Evolutionary conservation across 2,888 invertebrate genomes (phyloP), one percentile per base, ranked within the genome.

Genomic region (Idaea straminata): DNA sequence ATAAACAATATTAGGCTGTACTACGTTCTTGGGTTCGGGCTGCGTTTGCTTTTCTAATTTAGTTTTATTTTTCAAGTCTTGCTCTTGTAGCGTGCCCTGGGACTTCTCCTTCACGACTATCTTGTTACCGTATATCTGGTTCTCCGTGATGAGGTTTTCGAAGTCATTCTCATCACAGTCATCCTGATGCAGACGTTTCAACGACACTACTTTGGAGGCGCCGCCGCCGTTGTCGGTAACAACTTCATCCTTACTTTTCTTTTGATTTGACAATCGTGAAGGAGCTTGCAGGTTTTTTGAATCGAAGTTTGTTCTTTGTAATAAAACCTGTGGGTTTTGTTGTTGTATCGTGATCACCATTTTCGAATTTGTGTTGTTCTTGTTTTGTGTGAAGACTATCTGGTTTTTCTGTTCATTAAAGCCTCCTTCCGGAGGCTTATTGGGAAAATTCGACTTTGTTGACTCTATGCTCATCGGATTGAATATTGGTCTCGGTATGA

Each of bases 71-170:
- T 87, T 88, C 60, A 88, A 74, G 65, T 91, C 88, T 77, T 89
- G 88, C 69, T 92, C 90, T 76, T 91, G 91, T 64, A 79, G 80
- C 13, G 84, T 88, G 36, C 87, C 85, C 79, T 89, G 90, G 65
- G 87, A 86, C 76, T 93, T 93, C 87, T 93, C 92, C 88, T 93
- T 93, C 84, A 93, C 92, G 84, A 93, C 92, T 84, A 93, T 93
- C 83, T 93, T 93, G 73, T 93, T 92, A 72, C 93, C 93, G 76
- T 93, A 93, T 69, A 93, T 93, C 84, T 93, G 93, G 82, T 93
- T 93, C 79, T 93, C 93, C 35, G 93, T 93, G 61, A 93, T 93
- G 73, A 93, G 84, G 81, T 93, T 93, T 75, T 93, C 93, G 76
- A 93, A 93, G 78, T 93, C 93, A 67, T 93, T 91, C 77, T 93